Percentiles rank a stretch among this genome's conserved stretches.
Conservation (phyloP, 2,888 invertebrate species). For the Eulithis prunata region DNA sequence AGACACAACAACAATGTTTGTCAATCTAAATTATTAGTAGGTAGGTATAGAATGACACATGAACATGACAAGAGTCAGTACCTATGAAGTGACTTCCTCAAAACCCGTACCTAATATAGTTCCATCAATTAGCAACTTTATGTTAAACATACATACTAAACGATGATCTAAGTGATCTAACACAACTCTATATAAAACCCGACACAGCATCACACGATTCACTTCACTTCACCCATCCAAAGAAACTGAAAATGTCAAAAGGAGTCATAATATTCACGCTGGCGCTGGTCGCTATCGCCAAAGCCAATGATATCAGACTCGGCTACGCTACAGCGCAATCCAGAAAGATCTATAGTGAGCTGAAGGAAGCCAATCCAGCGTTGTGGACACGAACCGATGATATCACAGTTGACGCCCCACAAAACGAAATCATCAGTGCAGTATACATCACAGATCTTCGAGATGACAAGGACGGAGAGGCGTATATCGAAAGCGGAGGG, state of each 20-base stretch:
- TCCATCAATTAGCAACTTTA: slow-evolving; percentile 29
- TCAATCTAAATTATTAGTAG: not conserved
- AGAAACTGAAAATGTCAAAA: slow-evolving; percentile 33
- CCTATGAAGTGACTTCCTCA: slow-evolving; percentile 24
- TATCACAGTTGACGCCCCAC: slow-evolving; percentile 60
- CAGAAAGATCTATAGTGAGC: slow-evolving; percentile 63
- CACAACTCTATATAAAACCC: slow-evolving; percentile 29
- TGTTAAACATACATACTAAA: slow-evolving; percentile 30
- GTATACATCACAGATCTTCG: slow-evolving; percentile 65
- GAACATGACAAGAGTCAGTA: not conserved
- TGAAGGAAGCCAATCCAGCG: slow-evolving; percentile 67
- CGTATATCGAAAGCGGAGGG: slow-evolving; percentile 63
- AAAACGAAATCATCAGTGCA: slow-evolving; percentile 66
- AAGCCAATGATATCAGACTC: slow-evolving; percentile 37
- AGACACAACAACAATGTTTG: not conserved
- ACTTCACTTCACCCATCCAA: slow-evolving; percentile 16
- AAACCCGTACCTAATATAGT: slow-evolving; percentile 22
- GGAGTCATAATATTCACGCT: slow-evolving; percentile 22
- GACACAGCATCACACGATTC: slow-evolving; percentile 13
- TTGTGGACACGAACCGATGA: slow-evolving; percentile 70
- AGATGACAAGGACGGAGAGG: slow-evolving; percentile 66
- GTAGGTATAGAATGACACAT: slow-evolving; percentile 2
- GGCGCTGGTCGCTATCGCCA: slow-evolving; percentile 21
- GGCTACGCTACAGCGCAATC: slow-evolving; percentile 44
- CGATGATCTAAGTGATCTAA: slow-evolving; percentile 37